Percentiles rank a stretch among this genome's conserved stretches.
These are phyloP conservation scores for Diplodus puntazzo DNA, from an alignment of 2,797 vertebrate species.

Conservation along the genomic window DNA sequence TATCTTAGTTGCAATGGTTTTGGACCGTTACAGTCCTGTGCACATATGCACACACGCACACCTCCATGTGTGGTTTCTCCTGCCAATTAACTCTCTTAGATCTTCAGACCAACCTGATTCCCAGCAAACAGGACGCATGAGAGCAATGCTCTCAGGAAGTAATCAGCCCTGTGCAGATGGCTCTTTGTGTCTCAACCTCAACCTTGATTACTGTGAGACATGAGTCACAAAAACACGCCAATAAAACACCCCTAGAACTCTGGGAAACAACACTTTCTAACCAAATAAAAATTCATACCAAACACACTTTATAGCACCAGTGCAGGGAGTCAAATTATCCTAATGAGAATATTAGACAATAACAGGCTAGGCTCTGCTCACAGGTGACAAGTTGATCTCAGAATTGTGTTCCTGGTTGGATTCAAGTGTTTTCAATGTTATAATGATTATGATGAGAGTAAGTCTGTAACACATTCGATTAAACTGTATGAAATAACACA, in stretches of 20 bases:
- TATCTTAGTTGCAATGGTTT: conserved; percentile 35
- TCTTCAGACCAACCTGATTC: conserved; percentile 29
- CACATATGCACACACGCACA: background rate
- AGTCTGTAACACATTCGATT: background rate
- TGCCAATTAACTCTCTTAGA: conserved; percentile 58
- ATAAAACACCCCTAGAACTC: conserved; percentile 49
- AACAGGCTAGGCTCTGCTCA: background rate
- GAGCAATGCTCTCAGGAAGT: conserved; percentile 49
- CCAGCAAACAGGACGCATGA: conserved; percentile 42
- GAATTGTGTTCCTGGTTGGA: background rate
- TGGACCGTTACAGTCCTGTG: background rate
- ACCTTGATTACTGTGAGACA: conserved; percentile 58
- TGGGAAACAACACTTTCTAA: conserved; percentile 48
- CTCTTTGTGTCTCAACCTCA: conserved; percentile 48
- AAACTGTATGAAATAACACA: background rate
- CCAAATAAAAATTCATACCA: conserved; percentile 5
- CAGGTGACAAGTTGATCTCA: background rate
- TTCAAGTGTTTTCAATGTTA: background rate
- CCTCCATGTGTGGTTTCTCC: conserved; percentile 46
- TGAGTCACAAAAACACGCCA: conserved; percentile 47
- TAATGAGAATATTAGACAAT: background rate
- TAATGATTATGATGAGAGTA: background rate
- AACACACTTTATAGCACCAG: background rate
- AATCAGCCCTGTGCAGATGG: conserved; percentile 69
- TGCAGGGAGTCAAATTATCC: background rate